Evolutionary conservation across 2,113 vertebrate genomes (phyloP).

Genomic region (zebrafish (Danio rerio)): GRCz12tu NC_133200.1:14920001-14920500

Average conservation of each 20-base stretch:
- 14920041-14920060: conserved; percentile 19
- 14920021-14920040: conserved; percentile 42
- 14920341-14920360: conserved; percentile 34
- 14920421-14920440: conserved; percentile 19
- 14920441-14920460: conserved; percentile 36
- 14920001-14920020: conserved; percentile 41
- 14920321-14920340: conserved; percentile 35
- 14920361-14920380: conserved; percentile 30
- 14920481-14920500: conserved; percentile 38
- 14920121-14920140: conserved; percentile 36
- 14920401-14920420: conserved; percentile 33
- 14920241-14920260: conserved; percentile 20
- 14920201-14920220: not conserved
- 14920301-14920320: conserved; percentile 11
- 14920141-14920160: conserved; percentile 14
- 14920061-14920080: conserved; percentile 15
- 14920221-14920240: conserved; percentile 6
- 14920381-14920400: conserved; percentile 20
- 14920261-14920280: not conserved
- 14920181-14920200: not conserved
- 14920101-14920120: conserved; percentile 18
- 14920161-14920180: not conserved
- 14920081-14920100: conserved; percentile 7
- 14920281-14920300: conserved; percentile 7
- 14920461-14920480: conserved; percentile 40